Evolutionary conservation across 2,797 vertebrate species (phyloP).

Genomic region (Choloepus didactylus): DNA sequence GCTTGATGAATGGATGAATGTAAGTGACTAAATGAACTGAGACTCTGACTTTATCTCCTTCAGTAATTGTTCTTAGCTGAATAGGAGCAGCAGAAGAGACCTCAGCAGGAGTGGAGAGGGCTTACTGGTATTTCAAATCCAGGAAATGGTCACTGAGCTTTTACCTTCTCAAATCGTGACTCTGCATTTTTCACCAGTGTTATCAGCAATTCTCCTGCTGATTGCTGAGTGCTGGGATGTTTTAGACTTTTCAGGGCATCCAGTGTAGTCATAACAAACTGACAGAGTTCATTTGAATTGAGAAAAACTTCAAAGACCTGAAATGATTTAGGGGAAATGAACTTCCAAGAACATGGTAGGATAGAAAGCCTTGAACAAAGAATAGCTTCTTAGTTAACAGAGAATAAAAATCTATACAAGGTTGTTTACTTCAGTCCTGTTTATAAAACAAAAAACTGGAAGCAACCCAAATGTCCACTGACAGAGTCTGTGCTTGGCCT

Average conservation of each 20-base stretch:
- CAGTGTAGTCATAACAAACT: conserved; percentile 80
- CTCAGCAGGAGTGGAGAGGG: background rate
- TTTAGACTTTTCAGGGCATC: conserved; percentile 72
- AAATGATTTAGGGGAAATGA: conserved; percentile 57
- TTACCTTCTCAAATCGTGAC: conserved; percentile 81
- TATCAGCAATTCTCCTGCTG: conserved; percentile 78
- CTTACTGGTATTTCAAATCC: background rate
- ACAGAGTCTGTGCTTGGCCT: background rate
- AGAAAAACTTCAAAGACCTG: conserved; percentile 84
- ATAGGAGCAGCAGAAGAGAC: background rate
- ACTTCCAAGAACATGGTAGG: conserved; percentile 33
- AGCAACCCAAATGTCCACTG: background rate
- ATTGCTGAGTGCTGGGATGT: conserved; percentile 32
- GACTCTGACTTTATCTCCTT: background rate
- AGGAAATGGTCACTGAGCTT: background rate
- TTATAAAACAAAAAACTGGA: conserved; percentile 41
- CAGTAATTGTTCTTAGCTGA: background rate
- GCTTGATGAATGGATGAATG: background rate
- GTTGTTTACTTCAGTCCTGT: background rate
- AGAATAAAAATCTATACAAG: background rate
- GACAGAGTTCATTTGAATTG: conserved; percentile 76
- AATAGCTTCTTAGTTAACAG: conserved; percentile 35
- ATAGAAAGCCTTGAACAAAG: background rate
- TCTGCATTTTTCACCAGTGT: conserved; percentile 71
- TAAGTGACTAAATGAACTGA: background rate